Percentiles rank a stretch among this genome's conserved stretches.
phyloP scores from a whole-genome alignment of 2,888 invertebrate species.

The Troilus luridus region DNA sequence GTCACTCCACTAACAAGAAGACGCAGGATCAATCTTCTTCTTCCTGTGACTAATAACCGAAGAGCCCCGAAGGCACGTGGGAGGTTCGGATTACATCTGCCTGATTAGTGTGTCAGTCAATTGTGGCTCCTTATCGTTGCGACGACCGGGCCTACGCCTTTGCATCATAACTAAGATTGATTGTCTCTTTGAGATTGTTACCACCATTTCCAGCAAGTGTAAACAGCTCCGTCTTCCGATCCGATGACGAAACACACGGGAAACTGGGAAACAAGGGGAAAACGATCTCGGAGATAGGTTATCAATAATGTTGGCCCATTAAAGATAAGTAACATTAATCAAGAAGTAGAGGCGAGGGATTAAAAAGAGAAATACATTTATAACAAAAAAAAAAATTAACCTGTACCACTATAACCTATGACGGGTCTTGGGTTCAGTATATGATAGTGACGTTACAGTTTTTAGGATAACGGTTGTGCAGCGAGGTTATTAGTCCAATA shows the following conservation, averaged over 20 bases:
- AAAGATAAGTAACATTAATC: too few relatives aligned
- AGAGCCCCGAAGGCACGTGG: not conserved
- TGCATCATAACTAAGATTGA: constrained; percentile 24
- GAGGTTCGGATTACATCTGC: constrained; percentile 36
- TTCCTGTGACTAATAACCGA: not conserved
- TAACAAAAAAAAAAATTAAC: too few relatives aligned
- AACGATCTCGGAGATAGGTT: not conserved
- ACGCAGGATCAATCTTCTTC: not conserved
- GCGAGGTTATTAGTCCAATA: too few relatives aligned
- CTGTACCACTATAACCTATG: too few relatives aligned
- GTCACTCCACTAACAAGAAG: constrained; percentile 17
- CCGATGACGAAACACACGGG: not conserved
- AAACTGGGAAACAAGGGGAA: too few relatives aligned
- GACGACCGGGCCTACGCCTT: constrained; percentile 38
- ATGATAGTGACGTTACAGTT: too few relatives aligned
- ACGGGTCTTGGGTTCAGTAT: too few relatives aligned
- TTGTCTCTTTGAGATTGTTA: not conserved
- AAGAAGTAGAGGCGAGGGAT: too few relatives aligned
- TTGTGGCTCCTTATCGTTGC: not conserved
- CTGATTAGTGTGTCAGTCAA: constrained; percentile 49
- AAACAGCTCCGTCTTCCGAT: not conserved
- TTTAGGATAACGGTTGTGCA: too few relatives aligned
- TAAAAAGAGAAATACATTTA: too few relatives aligned
- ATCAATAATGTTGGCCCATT: not conserved
- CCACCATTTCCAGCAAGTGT: not conserved